Evolutionary conservation across 2,888 invertebrate genomes (phyloP).

Genomic region (Dioctria rufipes): DNA sequence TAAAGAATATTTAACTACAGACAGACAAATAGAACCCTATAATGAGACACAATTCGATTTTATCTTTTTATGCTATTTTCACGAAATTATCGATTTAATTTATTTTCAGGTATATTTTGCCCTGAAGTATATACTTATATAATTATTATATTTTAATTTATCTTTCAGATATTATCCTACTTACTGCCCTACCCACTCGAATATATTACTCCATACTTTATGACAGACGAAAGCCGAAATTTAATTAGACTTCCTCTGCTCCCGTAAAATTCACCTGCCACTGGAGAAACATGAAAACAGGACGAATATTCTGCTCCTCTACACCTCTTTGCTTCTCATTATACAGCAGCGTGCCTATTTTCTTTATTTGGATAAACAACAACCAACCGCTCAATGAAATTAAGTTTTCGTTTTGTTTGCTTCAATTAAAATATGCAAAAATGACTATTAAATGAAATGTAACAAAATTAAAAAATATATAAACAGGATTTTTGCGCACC

Average conservation of each 20-base stretch:
- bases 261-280: slow-evolving; percentile 42
- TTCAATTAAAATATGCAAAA: slow-evolving; percentile 41
- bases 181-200: background rate
- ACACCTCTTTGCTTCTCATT: slow-evolving; percentile 33
- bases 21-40: too few relatives aligned
- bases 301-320: background rate
- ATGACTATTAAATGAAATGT: slow-evolving; percentile 29
- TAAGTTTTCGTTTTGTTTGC: slow-evolving; percentile 38
- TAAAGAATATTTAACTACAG: too few relatives aligned
- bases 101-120: slow-evolving; percentile 16
- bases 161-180: slow-evolving; percentile 31
- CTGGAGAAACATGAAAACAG: slow-evolving; percentile 23
- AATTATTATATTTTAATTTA: slow-evolving; percentile 17
- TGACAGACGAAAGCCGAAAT: slow-evolving; percentile 16
- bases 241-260: slow-evolving; percentile 41
- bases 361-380: background rate
- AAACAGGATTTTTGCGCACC: too few relatives aligned
- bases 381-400: slow-evolving; percentile 5
- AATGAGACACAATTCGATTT: background rate
- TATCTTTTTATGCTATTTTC: background rate
- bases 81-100: slow-evolving; percentile 34
- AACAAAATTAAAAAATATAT: too few relatives aligned
- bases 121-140: slow-evolving; percentile 17
- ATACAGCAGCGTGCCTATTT: background rate
- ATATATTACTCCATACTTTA: background rate